Evolutionary conservation across 2,113 vertebrate genomes (phyloP).

Genomic region (pig (Sus scrofa)): T2T-Sscrofa CM000821.6:58838501-58839000

Average conservation of each 20-base stretch:
- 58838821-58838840: background rate
- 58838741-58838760: conserved; percentile 63
- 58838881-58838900: background rate
- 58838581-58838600: background rate
- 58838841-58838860: background rate
- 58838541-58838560: background rate
- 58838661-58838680: background rate
- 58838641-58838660: background rate
- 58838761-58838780: conserved; percentile 40
- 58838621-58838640: conserved; percentile 12
- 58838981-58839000: background rate
- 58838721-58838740: background rate
- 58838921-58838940: background rate
- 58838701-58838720: conserved; percentile 35
- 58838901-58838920: background rate
- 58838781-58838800: background rate
- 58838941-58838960: background rate
- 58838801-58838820: conserved; percentile 39
- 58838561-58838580: background rate
- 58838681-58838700: conserved; percentile 29
- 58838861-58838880: background rate
- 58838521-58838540: background rate
- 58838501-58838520: background rate
- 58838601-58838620: conserved; percentile 31
- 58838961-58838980: background rate